These are phyloP conservation scores for Meriones psammophilus DNA, from an alignment of 2,797 vertebrate genomes.

Conservation along the genomic window DNA sequence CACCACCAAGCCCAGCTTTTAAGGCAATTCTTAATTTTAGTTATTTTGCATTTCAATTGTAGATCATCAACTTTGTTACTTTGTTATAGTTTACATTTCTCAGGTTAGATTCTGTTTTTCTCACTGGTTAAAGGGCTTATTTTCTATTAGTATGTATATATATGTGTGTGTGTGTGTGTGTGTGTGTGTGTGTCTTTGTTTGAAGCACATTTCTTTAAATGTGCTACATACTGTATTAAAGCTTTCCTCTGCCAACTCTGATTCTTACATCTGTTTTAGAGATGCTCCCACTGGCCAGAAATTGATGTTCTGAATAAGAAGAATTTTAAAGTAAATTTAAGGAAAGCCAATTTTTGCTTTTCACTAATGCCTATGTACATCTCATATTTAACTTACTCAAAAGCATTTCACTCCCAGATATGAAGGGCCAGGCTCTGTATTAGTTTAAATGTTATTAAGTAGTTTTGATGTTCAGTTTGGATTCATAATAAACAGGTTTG, in stretches of 20 bases:
- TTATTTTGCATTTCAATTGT: slow-evolving; percentile 28
- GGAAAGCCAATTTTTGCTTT: slow-evolving; percentile 48
- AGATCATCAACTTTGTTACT: slow-evolving; percentile 45
- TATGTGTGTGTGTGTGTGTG: background rate
- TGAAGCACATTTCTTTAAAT: background rate
- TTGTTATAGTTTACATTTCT: slow-evolving; percentile 45
- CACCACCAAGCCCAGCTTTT: too few species aligned
- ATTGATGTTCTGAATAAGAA: slow-evolving; percentile 44
- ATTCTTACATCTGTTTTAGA: slow-evolving; percentile 8
- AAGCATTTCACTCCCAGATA: slow-evolving; percentile 18
- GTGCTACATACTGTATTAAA: background rate
- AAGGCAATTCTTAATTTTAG: slow-evolving; percentile 12
- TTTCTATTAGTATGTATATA: slow-evolving; percentile 25
- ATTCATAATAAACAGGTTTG: slow-evolving; percentile 43
- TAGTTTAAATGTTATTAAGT: slow-evolving; percentile 45
- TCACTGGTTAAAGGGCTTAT: slow-evolving; percentile 43
- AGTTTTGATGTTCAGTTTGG: slow-evolving; percentile 39
- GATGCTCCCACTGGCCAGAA: slow-evolving; percentile 35
- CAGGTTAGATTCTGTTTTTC: background rate
- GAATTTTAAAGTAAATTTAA: slow-evolving; percentile 57
- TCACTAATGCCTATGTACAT: background rate
- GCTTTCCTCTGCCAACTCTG: background rate
- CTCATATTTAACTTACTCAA: slow-evolving; percentile 34
- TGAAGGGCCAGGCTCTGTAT: background rate
- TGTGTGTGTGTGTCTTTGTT: background rate